Base-by-base conservation (phyloP, 1,140 invertebrate genomes). In the Cryptotermes secundus region DNA sequence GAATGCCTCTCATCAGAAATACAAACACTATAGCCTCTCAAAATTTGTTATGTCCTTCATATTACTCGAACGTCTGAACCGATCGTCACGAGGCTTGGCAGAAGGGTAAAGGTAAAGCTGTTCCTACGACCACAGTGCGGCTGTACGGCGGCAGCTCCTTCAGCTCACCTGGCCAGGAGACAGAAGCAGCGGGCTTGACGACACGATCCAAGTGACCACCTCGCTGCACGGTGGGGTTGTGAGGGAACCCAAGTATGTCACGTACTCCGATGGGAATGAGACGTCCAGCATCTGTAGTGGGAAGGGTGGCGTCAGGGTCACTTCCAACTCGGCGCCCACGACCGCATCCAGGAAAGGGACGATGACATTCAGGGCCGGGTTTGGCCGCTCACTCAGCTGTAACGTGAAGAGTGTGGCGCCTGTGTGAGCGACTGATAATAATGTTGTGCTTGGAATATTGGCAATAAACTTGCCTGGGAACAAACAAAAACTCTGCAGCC, bases 191-290 rank as follows among this genome's bases (percentile, higher is more conserved):
- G 94, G 93, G 83, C 95, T 91, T 85, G 93, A 93, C 87, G 96
- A 96, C 87, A 98, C 93, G n/a, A 98, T 94, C 97, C 97, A 99
- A 3, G 93, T 95, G 6, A 98, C 97, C 9, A 95, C 92, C 91
- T 98, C 97, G 16, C 92, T 93, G 87, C 97, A 98, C 0, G 97
- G 96, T 4, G 97, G 97, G 3, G 97, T 98, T 0, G 97, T 98
- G 53, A 98, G 89, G 3, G 97, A 98, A 0, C 97, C 97, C 49
- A 93, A 91, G 89, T 99, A 99, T 0, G 94, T 95, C 87, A 94
- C 96, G 89, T 96, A 97, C 16, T 85, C 79, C 90, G 86, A 38
- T 88, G 85, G 26, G 34, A 72, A 79, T 3, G 35, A 35, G 19
- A 31, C 7, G 42, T 49, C 31, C 22, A 83, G 45, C 84, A 94